Percentiles rank a stretch among this genome's conserved stretches.
Evolutionary conservation across 2,888 invertebrate genomes (phyloP).

Genomic region (Oscheius sp.): DNA sequence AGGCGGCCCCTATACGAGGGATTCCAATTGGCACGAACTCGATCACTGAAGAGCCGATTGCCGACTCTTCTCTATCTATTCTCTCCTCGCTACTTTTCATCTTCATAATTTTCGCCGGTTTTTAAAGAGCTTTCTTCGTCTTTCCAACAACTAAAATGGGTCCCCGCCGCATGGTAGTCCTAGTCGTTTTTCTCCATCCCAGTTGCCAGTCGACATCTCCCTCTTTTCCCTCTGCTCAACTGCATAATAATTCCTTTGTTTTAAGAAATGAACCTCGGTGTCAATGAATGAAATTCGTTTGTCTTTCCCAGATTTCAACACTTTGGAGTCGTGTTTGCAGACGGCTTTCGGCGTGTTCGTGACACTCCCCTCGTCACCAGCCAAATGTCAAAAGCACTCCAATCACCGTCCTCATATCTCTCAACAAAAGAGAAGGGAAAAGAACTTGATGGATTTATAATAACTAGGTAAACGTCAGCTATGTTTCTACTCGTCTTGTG

Average conservation of each 20-base stretch:
- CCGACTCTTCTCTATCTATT: background rate
- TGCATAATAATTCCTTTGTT: slow-evolving; percentile 9
- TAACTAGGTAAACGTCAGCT: too few relatives aligned
- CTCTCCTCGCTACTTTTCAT: background rate
- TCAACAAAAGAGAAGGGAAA: background rate
- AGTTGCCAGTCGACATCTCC: slow-evolving; percentile 8
- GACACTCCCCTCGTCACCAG: slow-evolving; percentile 18
- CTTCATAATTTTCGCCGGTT: background rate
- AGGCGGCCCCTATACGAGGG: slow-evolving; percentile 37
- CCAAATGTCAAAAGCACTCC: slow-evolving; percentile 27
- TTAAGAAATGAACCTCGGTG: slow-evolving; percentile 15
- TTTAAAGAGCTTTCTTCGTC: slow-evolving; percentile 8
- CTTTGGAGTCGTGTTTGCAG: slow-evolving; percentile 20
- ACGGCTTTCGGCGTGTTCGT: slow-evolving; percentile 21
- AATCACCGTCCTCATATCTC: background rate
- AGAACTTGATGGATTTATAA: background rate
- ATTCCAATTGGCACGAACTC: slow-evolving; percentile 41
- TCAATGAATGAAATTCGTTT: background rate
- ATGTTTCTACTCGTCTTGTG: too few relatives aligned
- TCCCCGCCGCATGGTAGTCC: slow-evolving; percentile 13
- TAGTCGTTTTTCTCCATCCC: background rate
- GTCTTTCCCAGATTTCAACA: slow-evolving; percentile 28
- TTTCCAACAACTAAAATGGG: too few relatives aligned
- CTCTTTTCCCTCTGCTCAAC: background rate
- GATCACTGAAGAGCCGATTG: slow-evolving; percentile 39